Base-by-base conservation (phyloP, 2,113 vertebrate genomes). In the Equus przewalskii region DNA sequence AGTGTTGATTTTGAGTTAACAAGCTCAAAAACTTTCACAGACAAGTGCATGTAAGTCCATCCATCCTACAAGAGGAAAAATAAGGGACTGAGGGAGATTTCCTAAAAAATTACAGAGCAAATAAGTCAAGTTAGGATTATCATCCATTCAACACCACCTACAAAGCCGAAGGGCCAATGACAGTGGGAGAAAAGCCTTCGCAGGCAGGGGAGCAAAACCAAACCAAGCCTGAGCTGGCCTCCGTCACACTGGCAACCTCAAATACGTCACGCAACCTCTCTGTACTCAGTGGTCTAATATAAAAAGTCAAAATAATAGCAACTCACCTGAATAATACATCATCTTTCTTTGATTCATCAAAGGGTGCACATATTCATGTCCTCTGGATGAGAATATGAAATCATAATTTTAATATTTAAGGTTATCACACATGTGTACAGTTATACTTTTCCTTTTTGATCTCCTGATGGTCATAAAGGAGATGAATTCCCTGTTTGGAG, bases 71-170 rank as follows among this genome's bases (percentile, higher is more conserved):
- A 75, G 75, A 51, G 22, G 18, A 58, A 92, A 72, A 60, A 75
- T 3, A 84, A 51, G 70, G 15, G 26, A 69, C 44, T 10, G 21
- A n/a, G 15, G 18, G 67, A 69, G 65, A 56, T 41, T 73, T 72
- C 26, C 88, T 81, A 67, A 88, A 89, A 89, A 75, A 91, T 28
- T 70, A 91, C 58, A 95, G 49, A 96, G 5, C 46, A 82, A 56
- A 72, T 70, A 78, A 78, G 49, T 78, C 12, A 11, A 65, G 14
- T 60, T 14, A 89, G 58, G 46, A 60, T 96, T 76, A 62, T 22
- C 86, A 91, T n/a, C 64, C 44, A 87, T 26, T 67, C 58, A 19
- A 60, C 3, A 51, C 6, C n/a, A 62, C 13, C 49, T 85, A 62
- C 28, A 49, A 76, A 15, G 44, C 3, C 49, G 44, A 91, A 44